Base-by-base conservation (phyloP, 2,797 vertebrate genomes). In the Melanotaenia parkinsoni region DNA sequence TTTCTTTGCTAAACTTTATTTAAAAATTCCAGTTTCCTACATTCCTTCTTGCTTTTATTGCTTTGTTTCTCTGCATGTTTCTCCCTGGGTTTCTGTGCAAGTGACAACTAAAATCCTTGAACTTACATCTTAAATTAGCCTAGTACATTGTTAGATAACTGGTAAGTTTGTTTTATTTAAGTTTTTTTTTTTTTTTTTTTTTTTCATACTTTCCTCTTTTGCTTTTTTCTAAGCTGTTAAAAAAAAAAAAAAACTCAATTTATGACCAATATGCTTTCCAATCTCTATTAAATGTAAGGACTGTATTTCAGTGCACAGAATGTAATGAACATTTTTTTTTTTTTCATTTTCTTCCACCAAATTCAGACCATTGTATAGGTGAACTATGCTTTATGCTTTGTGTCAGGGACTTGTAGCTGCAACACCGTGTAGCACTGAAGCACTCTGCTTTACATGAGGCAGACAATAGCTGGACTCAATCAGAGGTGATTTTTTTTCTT, bases 401-500 rank as follows among this genome's bases (percentile, higher is more conserved):
- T 12, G 14, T 14, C 40, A 28, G 51, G 56, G 11, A 13, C 33
- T 40, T 45, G 53, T 40, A 43, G 58, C n/a, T 51, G 8, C 9
- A 24, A 6, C 18, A 28, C 30, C 28, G 38, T 37, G 35, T 37
- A 37, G 35, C 20, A 24, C 32, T 18, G 30, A 26, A 14, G 32
- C 56, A 30, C n/a, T 50, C 37, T 26, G 73, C 63, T 70, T 63
- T 38, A 53, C 68, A 75, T 54, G 54, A 53, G 58, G 5, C 28
- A 30, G 20, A 32, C 58, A 40, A 65, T 57, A 74, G 30, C 58
- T 32, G 35, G 45, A 76, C 71, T 57, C 53, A 79, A 65, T 68
- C 66, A 78, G 63, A 64, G 65, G 63, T 53, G 12, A 18, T 22
- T 50, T 22, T 50, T 50, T 9, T 47, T 82, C 81, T 82, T 82